Evolutionary conservation across 2,113 vertebrate species (phyloP).

Genomic region (Pedionomus torquatus): DNA sequence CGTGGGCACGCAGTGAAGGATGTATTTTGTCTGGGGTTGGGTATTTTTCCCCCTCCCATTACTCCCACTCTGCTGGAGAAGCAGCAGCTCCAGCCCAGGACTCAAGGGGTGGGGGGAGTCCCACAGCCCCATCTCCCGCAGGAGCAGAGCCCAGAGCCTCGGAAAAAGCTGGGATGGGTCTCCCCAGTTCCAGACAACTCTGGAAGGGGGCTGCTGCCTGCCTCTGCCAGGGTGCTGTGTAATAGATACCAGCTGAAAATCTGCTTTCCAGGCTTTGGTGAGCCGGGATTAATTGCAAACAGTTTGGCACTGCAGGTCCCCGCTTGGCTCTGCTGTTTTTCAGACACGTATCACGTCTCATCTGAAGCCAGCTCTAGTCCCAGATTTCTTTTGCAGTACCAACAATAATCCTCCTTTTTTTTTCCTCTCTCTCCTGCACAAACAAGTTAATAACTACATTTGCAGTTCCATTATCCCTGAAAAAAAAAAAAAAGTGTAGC

Average conservation of each 20-base stretch:
- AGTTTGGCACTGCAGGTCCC: background rate
- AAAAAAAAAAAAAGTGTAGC: slow-evolving; percentile 9
- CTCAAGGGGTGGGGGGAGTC: background rate
- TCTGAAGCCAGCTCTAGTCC: background rate
- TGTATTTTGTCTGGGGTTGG: background rate
- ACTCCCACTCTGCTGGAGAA: background rate
- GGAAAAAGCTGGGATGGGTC: background rate
- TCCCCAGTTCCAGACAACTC: background rate
- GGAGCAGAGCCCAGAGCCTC: background rate
- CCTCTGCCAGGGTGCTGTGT: background rate
- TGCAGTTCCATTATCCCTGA: background rate
- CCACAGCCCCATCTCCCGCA: background rate
- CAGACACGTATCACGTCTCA: background rate
- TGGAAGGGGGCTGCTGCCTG: background rate
- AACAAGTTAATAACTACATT: background rate
- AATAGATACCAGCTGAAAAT: background rate
- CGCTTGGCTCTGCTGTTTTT: background rate
- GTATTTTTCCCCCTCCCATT: fast-evolving
- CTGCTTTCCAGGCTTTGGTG: background rate
- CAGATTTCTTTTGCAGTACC: background rate
- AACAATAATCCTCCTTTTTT: background rate
- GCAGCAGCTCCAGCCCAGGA: background rate
- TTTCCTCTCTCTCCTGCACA: background rate
- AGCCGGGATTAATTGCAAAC: background rate
- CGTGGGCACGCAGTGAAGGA: fast-evolving